Evolutionary conservation across 2,888 invertebrate genomes (phyloP).

Genomic region (Mythimna loreyi): DNA sequence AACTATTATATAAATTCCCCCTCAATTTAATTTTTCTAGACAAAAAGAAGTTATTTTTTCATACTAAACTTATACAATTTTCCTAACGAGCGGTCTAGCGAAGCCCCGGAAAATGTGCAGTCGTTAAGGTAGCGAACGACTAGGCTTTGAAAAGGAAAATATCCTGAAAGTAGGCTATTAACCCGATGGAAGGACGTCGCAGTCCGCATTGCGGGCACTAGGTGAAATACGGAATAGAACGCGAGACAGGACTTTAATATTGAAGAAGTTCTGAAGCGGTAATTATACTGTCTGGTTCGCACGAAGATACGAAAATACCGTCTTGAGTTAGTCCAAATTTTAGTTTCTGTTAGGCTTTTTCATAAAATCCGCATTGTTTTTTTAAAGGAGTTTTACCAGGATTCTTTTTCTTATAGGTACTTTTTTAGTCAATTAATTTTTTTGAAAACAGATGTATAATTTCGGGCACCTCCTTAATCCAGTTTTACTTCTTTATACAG

Average conservation of each 20-base stretch:
- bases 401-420: too few species aligned
- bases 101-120: neutral
- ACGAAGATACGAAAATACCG: neutral
- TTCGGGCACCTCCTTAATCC: too few species aligned
- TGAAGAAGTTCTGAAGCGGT: slow-evolving; percentile 7
- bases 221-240: slow-evolving; percentile 24
- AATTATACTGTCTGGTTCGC: slow-evolving; percentile 10
- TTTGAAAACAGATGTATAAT: too few species aligned
- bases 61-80: slow-evolving; percentile 2
- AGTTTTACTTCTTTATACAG: too few species aligned
- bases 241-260: slow-evolving; percentile 24
- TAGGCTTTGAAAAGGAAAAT: slow-evolving; percentile 30
- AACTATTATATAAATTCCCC: too few species aligned
- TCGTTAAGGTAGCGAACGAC: slow-evolving; percentile 12
- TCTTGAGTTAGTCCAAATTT: neutral
- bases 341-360: neutral
- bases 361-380: too few species aligned
- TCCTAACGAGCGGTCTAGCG: neutral
- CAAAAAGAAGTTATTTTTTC: neutral
- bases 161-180: slow-evolving; percentile 43
- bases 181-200: slow-evolving; percentile 38
- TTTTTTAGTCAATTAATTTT: too few species aligned
- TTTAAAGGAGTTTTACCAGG: neutral
- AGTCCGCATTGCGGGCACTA: slow-evolving; percentile 54
- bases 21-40: neutral